Conservation (phyloP, 2,888 invertebrate genomes). For the Mesorhabditis spiculigera region DNA sequence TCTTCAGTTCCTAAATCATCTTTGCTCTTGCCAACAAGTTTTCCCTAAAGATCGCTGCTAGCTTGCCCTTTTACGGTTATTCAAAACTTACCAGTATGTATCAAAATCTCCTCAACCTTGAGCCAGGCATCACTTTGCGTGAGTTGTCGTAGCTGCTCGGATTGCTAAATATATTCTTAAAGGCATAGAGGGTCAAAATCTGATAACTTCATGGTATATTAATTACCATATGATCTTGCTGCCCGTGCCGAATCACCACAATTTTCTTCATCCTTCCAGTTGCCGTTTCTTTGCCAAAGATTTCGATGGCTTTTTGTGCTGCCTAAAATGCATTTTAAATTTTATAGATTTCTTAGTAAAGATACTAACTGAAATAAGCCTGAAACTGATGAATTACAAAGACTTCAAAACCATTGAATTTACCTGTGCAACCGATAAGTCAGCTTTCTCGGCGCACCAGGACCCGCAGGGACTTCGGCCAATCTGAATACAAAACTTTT, state of each 20-base stretch:
- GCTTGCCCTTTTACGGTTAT: too few relatives aligned
- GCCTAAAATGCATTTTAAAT: not conserved
- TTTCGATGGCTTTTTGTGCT: not conserved
- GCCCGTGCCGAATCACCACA: conserved; percentile 15
- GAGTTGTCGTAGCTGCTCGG: not conserved
- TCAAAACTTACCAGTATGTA: conserved; percentile 4
- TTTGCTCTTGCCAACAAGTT: not conserved
- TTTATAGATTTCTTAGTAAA: too few relatives aligned
- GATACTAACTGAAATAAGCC: not conserved
- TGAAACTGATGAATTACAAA: not conserved
- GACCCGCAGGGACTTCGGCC: not conserved
- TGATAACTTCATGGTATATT: too few relatives aligned
- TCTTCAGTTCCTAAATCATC: not conserved
- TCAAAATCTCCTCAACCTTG: conserved; percentile 9
- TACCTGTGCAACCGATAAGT: too few relatives aligned
- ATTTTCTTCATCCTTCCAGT: conserved; percentile 15
- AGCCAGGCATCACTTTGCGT: conserved; percentile 13
- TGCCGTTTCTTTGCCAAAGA: not conserved
- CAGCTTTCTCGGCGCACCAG: not conserved
- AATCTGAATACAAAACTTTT: not conserved
- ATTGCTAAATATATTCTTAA: conserved; percentile 5
- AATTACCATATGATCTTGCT: not conserved
- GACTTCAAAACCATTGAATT: too few relatives aligned
- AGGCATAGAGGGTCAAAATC: too few relatives aligned
- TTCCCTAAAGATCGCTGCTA: not conserved